Base-by-base conservation (phyloP, 2,113 vertebrate genomes). In the Benitochromis conjunctus region DNA sequence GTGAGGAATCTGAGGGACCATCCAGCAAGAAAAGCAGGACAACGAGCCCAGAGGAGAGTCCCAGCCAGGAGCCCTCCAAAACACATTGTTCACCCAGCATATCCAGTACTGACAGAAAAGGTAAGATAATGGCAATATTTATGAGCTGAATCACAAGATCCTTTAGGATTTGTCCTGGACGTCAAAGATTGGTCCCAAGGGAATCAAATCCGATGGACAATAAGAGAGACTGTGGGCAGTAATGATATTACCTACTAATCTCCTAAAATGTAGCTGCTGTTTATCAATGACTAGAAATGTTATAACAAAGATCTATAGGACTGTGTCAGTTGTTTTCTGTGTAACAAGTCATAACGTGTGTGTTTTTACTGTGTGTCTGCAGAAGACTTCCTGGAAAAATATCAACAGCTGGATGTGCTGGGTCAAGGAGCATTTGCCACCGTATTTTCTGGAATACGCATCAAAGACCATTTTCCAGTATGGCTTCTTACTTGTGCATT, bases 121-220 rank as follows among this genome's bases (percentile, higher is more conserved):
- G 56, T 29, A 9, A 58, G 24, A 58, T 29, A 58, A 58, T 16
- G 56, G 56, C 12, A 58, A 0, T 29, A 58, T 16, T 58, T 58
- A 26, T 29, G 13, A 58, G 56, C 56, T 58, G 24, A 0, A 58
- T 29, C 56, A 58, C 13, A 16, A 9, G 56, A 26, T 58, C 24
- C 12, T 58, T 29, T 26, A 9, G 24, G 13, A 29, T 0, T 57
- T 29, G 56, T 4, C 13, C 56, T 1, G 55, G 0, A 12, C 26
- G 12, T 26, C 7, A 24, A 14, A 57, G 55, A 57, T 57, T 0
- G 24, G 38, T 41, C 8, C 8, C 38, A 41, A 1, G 3, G 38
- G 38, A 41, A 41, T 41, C 8, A 41, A 9, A 41, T 41, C 38
- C 8, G 38, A 41, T 9, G 2, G 3, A 41, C 9, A 29, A 16